phyloP scores from a whole-genome alignment of 35 echinoderm and acorn worm genomes.

The Anneissia japonica region DNA sequence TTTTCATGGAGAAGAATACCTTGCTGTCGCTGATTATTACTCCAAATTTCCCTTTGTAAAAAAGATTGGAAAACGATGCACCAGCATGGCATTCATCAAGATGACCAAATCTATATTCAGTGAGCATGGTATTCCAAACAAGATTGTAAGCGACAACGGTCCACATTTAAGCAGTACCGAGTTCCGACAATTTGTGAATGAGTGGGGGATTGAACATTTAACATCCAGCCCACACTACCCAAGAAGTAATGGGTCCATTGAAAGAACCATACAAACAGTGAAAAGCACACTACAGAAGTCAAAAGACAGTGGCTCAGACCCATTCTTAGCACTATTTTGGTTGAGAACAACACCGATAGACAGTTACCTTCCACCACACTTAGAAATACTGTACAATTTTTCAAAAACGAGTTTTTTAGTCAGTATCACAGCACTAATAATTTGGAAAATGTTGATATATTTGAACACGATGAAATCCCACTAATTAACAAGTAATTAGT shows the following conservation, averaged over 20 bases:
- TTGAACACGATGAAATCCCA: no score
- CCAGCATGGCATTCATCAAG: not conserved
- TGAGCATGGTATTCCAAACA: conserved; percentile 6
- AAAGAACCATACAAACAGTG: conserved; percentile 11
- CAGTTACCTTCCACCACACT: no score
- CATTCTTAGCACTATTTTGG: no score
- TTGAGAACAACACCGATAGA: no score
- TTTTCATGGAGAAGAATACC: not conserved
- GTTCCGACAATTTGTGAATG: not conserved
- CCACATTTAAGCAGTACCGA: not conserved
- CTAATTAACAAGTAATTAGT: no score
- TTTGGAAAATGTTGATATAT: no score
- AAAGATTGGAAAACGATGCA: no score
- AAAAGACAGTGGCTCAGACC: no score
- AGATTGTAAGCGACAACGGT: not conserved
- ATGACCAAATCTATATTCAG: not conserved
- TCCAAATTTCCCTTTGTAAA: not conserved
- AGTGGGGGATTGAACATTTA: not conserved
- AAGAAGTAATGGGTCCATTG: not conserved
- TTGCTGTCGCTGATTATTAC: not conserved
- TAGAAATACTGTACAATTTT: no score
- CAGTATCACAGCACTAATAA: no score
- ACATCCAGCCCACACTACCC: conserved; percentile 10
- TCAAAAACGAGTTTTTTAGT: no score
- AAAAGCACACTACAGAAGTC: not conserved